Conservation (phyloP, 2,797 vertebrate species). For the Danio choprae region DNA sequence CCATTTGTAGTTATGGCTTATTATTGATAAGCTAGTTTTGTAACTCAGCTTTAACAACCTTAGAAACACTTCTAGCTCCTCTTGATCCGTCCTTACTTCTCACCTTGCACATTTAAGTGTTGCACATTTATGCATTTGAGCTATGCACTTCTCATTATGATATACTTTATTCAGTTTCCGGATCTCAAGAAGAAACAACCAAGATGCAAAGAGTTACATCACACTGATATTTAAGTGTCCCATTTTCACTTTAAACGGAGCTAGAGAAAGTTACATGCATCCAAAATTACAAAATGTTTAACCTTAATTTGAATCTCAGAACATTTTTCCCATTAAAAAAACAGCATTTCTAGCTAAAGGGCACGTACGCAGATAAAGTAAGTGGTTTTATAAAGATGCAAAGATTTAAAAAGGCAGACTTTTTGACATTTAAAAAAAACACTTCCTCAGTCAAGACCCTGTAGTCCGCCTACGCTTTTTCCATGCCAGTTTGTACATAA, state of each 20-base stretch:
- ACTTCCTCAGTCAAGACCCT: not conserved
- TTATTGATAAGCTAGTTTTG: too few species aligned
- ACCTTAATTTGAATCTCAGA: not conserved
- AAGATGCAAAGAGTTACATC: not conserved
- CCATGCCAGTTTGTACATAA: not conserved
- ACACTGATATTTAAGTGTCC: not conserved
- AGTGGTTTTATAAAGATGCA: slow-evolving; percentile 23
- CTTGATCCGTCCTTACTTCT: not conserved
- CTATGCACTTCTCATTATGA: not conserved
- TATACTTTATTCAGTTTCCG: not conserved
- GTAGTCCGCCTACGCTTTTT: not conserved
- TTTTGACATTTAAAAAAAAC: slow-evolving; percentile 50
- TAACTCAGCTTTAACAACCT: too few species aligned
- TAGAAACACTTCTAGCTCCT: not conserved
- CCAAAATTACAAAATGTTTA: not conserved
- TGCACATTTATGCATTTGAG: not conserved
- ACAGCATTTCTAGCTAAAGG: slow-evolving; percentile 18
- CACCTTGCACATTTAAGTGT: too few species aligned
- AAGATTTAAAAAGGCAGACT: slow-evolving; percentile 20
- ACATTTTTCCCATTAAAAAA: not conserved
- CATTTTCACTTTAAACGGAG: not conserved
- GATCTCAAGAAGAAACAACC: not conserved
- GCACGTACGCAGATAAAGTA: not conserved
- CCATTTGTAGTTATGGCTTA: too few species aligned
- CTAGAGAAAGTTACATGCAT: not conserved